A percentile compares a stretch with the other conserved stretches of the same genome.
These are phyloP conservation scores for Apotomis capreana DNA, from an alignment of 2,888 invertebrate species.

Conservation along the genomic window DNA sequence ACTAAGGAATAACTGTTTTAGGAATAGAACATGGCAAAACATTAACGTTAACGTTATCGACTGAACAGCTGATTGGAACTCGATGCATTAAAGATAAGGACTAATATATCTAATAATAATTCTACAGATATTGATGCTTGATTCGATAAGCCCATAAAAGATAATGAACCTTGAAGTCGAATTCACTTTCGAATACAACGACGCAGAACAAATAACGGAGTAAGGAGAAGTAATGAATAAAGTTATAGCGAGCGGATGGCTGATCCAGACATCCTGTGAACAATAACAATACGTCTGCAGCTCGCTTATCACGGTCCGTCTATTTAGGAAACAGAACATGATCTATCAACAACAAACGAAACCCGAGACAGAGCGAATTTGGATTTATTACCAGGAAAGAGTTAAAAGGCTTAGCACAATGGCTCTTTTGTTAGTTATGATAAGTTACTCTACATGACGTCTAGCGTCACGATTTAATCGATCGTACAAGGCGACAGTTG, in stretches of 20 bases:
- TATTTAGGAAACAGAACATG: constrained; percentile 39
- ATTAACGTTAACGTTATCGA: not conserved
- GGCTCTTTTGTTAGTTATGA: constrained; percentile 25
- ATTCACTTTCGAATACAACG: constrained; percentile 40
- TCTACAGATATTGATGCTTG: constrained; percentile 16
- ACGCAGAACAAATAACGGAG: constrained; percentile 30
- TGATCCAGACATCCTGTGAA: constrained; percentile 64
- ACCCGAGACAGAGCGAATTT: constrained; percentile 13
- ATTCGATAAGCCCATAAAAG: constrained; percentile 49
- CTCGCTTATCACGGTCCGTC: constrained; percentile 35
- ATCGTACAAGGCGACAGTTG: constrained; percentile 30
- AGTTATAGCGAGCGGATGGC: constrained; percentile 61
- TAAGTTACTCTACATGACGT: constrained; percentile 28
- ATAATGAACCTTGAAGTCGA: constrained; percentile 50
- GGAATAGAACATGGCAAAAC: not conserved
- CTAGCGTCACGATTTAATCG: constrained; percentile 26
- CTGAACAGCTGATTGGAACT: constrained; percentile 24
- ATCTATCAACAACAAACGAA: constrained; percentile 35
- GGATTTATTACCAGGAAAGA: constrained; percentile 17
- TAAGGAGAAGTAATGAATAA: constrained; percentile 48
- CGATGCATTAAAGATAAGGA: constrained; percentile 13
- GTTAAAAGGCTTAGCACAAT: constrained; percentile 15
- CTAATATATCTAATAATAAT: constrained; percentile 23
- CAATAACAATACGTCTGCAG: constrained; percentile 46
- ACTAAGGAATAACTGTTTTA: too few species aligned